These are phyloP conservation scores for Lamellibrachia columna DNA, from an alignment of 2,888 invertebrate genomes.

Conservation along the genomic window DNA sequence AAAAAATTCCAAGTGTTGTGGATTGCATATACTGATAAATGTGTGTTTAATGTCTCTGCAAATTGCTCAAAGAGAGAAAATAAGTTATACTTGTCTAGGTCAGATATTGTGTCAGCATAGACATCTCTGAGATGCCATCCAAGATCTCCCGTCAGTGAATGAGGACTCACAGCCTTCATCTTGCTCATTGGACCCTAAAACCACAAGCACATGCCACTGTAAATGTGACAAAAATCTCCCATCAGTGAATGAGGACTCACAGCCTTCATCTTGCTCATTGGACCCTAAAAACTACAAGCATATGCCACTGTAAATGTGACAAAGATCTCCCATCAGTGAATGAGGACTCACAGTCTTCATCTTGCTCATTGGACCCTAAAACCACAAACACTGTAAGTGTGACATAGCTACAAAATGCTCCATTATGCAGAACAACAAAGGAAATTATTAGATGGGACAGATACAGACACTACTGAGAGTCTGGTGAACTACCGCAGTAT, in stretches of 20 bases:
- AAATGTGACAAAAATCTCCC: neutral
- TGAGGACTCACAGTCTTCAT: constrained; percentile 61
- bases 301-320: neutral
- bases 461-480: no score
- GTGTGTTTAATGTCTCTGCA: neutral
- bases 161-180: constrained; percentile 59
- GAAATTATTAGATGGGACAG: no score
- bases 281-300: constrained; percentile 46
- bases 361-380: constrained; percentile 61
- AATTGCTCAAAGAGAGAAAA: neutral
- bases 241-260: constrained; percentile 55
- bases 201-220: neutral
- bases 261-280: constrained; percentile 62
- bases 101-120: constrained; percentile 55
- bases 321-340: neutral
- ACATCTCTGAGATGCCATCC: constrained; percentile 63
- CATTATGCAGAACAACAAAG: no score
- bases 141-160: constrained; percentile 60
- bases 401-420: neutral
- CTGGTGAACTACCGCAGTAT: no score
- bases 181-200: constrained; percentile 62
- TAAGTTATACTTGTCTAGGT: constrained; percentile 52
- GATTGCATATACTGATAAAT: neutral
- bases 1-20: neutral
- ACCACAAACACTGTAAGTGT: neutral